Base-by-base conservation (phyloP, 2,888 invertebrate species). In the Adineta ricciae region DNA sequence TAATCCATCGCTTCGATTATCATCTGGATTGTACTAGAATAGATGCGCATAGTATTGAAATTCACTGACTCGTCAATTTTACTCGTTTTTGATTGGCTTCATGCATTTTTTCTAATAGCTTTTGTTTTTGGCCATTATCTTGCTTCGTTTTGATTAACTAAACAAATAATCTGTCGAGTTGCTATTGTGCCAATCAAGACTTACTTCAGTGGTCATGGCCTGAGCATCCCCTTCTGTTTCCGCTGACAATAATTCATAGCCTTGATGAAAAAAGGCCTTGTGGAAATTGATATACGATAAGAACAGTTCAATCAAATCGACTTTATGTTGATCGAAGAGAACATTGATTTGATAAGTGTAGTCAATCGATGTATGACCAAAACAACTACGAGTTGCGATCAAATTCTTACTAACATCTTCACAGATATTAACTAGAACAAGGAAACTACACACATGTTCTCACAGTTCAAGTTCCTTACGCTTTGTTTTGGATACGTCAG, bases 311-410 rank as follows among this genome's bases (percentile, higher is more conserved):
- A 78, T 78, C n/a, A 78, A 78, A 24, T 78, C 78, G 21, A 78
- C 41, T 41, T 78, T 78, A 41, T 78, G 78, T 78, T 78, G 78
- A 78, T 41, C n/a, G 41, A 41, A 78, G 38, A 78, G 41, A 27
- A 88, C 86, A 86, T 88, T 88, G 86, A 92, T 90, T 89, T 94
- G 94, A 91, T 95, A 95, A 21, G 97, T 95, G 90, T 97, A 97
- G 90, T 97, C 96, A 86, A 98, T 92, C 1, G 96, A 95, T 8
- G 96, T 96, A 91, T 97, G 97, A 50, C 96, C 94, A 92, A 97
- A 98, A 90, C 96, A 95, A 2, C 95, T 95, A 87, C 95, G 93
- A 0, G 95, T 95, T 24, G 96, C 96, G 86, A 94, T 93, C 87
- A 97, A 92, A 88, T 95, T 93, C 90, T 96, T 95, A 87, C 94